Evolutionary conservation across 92 coral and sea anemone genomes (phyloP), one percentile per base, ranked within the genome.

Genomic region (Porites divaricata): DNA sequence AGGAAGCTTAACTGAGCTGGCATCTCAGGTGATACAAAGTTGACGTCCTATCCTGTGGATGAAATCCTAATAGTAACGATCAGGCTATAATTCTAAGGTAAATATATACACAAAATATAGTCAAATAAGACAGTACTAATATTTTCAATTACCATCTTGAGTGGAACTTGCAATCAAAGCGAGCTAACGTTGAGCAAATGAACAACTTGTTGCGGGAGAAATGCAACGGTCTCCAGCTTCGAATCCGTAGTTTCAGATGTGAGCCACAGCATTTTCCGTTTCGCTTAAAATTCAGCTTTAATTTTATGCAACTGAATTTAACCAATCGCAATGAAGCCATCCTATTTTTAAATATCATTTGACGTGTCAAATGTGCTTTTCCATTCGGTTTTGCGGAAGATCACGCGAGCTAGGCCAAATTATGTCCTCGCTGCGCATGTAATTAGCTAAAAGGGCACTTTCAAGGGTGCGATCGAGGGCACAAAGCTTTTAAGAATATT

Each of bases 131-230:
- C 65, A 8, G 2, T 23, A 1, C 16, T 16, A 68, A 35, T 53
- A 68, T 56, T 0, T 67, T 54, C 8, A 68, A n/a, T 17, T 80
- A 80, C 85, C 85, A 80, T 80, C 1, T 56, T 70, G 57, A 8
- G n/a, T 19, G 24, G 25, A 26, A 28, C 21, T 78, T 8, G 17
- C 28, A 2, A 35, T 21, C 15, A 28, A 28, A 80, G 22, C 17
- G 19, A 54, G 63, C 9, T 13, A 57, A 52, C n/a, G 20, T 80
- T 26, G 62, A 54, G 17, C 13, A 57, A 69, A 20, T 69, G 85
- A 56, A 70, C 57, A 28, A 66, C 45, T 35, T 35, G 45, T 35
- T 69, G 53, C 69, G 85, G 67, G n/a, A 68, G 49, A 68, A 1
- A 21, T 4, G 85, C 24, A 25, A 80, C 85, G 76, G 19, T 41